phyloP scores from a whole-genome alignment of 1,140 invertebrate species.

The Penaeus indicus region DNA sequence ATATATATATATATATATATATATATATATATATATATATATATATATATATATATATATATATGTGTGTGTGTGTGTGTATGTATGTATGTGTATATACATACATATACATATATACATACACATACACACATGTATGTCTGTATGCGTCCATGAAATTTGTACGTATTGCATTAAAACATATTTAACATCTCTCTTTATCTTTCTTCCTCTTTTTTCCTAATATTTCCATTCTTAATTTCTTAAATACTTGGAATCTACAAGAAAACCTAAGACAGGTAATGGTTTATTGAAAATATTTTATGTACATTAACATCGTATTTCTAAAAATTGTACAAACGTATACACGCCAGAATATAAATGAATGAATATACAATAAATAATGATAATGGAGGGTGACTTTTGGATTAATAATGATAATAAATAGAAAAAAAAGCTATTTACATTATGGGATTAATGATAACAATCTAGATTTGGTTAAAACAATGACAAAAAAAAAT shows the following conservation, averaged over 20 bases:
- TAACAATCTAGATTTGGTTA: too few species aligned
- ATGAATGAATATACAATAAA: too few species aligned
- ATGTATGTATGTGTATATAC: constrained; percentile 24
- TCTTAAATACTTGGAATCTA: neutral
- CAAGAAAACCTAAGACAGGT: neutral
- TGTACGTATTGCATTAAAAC: too few species aligned
- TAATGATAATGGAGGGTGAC: too few species aligned
- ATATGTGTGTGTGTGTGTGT: constrained; percentile 11
- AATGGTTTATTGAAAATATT: neutral
- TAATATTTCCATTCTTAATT: neutral
- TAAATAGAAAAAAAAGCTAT: too few species aligned
- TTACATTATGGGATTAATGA: too few species aligned
- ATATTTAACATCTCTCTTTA: neutral
- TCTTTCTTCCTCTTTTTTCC: neutral
- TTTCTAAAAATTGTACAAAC: too few species aligned
- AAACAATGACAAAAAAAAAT: too few species aligned
- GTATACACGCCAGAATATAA: too few species aligned
- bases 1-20: constrained; percentile 22
- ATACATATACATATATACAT: constrained; percentile 28
- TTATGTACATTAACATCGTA: too few species aligned
- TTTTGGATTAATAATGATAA: too few species aligned
- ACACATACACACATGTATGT: neutral
- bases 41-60: constrained; percentile 22
- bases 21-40: constrained; percentile 18
- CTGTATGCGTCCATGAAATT: neutral